Evolutionary conservation across 2,113 vertebrate species (phyloP), one percentile per base, ranked within the genome.

Genomic region (Clarias gariepinus): DNA sequence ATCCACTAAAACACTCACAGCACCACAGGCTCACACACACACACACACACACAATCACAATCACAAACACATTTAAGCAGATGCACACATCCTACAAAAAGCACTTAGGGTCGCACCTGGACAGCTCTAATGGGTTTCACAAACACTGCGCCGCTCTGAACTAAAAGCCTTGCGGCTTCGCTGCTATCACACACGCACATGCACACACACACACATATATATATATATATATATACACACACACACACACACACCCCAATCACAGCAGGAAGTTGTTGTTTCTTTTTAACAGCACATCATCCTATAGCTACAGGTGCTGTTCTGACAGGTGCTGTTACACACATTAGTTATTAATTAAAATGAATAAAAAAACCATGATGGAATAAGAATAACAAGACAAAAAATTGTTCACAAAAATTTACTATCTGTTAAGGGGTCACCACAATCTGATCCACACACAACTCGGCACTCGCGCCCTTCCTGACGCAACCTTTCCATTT

Each of bases 1-100:
- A 92, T 88, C 90, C 84, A 80, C 76, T 90, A 87, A 91, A 91
- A 33, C 41, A 63, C 76, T 74, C 55, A 55, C 53, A 60, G 47
- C 55, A 53, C 52, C 55, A 55, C 58, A 63, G 4, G 58, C 74
- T 30, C 52, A 55, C 74, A 23, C 83, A 41, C 69, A 61, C 83
- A 60, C 83, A 69, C 76, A 71, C 77, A 68, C 73, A 79, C 80
- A 78, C 83, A 87, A 80, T 83, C 85, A 88, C 77, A 84, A 52
- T 82, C 74, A 86, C 82, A 76, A 53, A 88, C 64, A 86, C 84
- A 81, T 69, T 60, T 77, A 81, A 58, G 63, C 78, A 87, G 84
- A 88, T 80, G 58, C 83, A 66, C 79, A 87, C 63, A 83, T 60
- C 64, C 71, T 82, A 79, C 71, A 83, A 58, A 83, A 58, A 84